Evolutionary conservation across 2,113 vertebrate species (phyloP).

Genomic region (Cepphus grylle): DNA sequence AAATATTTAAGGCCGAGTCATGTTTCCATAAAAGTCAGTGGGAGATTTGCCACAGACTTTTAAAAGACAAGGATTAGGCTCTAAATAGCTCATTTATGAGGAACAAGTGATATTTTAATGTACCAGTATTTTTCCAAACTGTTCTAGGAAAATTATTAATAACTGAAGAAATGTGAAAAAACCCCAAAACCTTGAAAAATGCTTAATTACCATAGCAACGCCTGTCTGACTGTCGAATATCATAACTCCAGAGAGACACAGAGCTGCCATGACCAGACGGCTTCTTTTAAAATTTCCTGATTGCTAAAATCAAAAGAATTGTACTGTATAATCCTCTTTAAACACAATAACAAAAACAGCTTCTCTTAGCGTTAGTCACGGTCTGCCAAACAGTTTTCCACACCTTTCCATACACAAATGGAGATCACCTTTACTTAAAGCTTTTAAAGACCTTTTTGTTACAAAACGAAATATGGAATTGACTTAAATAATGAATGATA

Average conservation of each 20-base stretch:
- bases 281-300: constrained; percentile 15
- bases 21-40: background rate
- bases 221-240: constrained; percentile 1
- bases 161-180: constrained; percentile 40
- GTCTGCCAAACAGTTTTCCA: background rate
- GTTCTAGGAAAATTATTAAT: constrained; percentile 62
- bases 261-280: background rate
- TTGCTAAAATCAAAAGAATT: constrained; percentile 18
- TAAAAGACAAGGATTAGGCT: constrained; percentile 23
- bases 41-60: background rate
- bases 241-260: constrained; percentile 15
- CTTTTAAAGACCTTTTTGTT: background rate
- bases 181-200: background rate
- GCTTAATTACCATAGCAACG: constrained; percentile 63
- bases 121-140: constrained; percentile 26
- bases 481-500: background rate
- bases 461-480: background rate
- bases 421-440: background rate
- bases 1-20: constrained; percentile 13
- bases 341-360: background rate
- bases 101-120: constrained; percentile 22
- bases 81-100: constrained; percentile 24
- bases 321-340: background rate
- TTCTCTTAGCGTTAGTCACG: background rate
- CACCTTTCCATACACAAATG: background rate